Evolutionary conservation across 2,888 invertebrate species (phyloP), one percentile per base, ranked within the genome.

Genomic region (Rutpela maculata): DNA sequence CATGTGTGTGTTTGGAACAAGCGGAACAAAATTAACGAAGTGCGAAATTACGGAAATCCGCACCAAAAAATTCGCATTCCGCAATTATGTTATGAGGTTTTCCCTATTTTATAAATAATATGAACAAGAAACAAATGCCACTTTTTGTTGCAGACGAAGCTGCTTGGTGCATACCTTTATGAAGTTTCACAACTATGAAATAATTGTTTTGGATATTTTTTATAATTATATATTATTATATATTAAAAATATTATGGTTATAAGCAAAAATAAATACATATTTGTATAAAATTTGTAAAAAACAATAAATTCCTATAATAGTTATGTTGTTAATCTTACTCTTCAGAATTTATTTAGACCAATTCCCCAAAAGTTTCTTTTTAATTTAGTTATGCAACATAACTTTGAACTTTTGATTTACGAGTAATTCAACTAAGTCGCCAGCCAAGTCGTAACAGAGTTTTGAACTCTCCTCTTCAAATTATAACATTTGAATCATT

Each of bases 121-220:
- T 17, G 55, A 55, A 17, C 15, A n/a, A 55, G 7, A 17, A 17
- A 15, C n/a, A 55, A 6, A n/a, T 7, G 9, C 15, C 55, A n/a
- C 74, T 79, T 80, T 80, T 79, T 80, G 17, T 86, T 87, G 74
- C 82, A 88, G 87, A 97, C 97, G 1, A 98, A 98, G 91, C 90
- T 98, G 73, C 92, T 98, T 85, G 98, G 95, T 43, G 96, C 98
- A 22, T 98, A 98, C 89, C 90, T 98, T 78, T 93, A 95, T 86
- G 98, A 98, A 92, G 93, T 95, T 9, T 78, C 84, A 12, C 82
- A 83, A 68, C 78, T 85, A 19, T 80, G 65, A 79, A 19, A 38
- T 18, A n/a, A 38, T 43, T 35, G 31, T 35, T 35, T 35, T 35
- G 31, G 31, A 19, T 65, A 7, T 22, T 55, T 26, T 67, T 15